Conservation (phyloP, 2,888 invertebrate genomes). For the Drosophila engyochracea region DNA sequence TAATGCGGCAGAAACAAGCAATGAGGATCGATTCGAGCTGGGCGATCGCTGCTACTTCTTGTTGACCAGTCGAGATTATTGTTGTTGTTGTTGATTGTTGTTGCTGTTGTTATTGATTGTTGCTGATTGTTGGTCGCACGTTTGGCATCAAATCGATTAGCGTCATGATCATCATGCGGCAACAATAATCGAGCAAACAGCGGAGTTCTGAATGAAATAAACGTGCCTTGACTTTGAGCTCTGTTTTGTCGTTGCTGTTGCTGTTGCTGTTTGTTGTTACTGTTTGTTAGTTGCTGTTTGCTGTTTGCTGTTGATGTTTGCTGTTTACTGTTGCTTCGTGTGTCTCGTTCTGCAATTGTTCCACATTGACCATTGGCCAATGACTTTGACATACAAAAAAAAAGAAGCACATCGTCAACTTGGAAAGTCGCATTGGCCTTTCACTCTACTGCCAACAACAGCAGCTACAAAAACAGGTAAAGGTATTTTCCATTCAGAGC, state of each 20-base stretch:
- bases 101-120: slow-evolving; percentile 3
- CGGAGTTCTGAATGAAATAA: slow-evolving; percentile 30
- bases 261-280: not conserved
- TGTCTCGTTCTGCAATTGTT: slow-evolving; percentile 62
- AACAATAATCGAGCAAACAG: slow-evolving; percentile 30
- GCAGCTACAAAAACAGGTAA: slow-evolving; percentile 4
- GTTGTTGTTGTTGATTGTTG: slow-evolving; percentile 17
- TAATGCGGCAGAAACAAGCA: slow-evolving; percentile 18
- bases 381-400: slow-evolving; percentile 75
- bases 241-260: not conserved
- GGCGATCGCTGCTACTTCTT: slow-evolving; percentile 22
- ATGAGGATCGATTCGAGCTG: slow-evolving; percentile 46
- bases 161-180: slow-evolving; percentile 45
- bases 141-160: slow-evolving; percentile 75
- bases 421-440: slow-evolving; percentile 56
- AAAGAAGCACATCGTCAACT: slow-evolving; percentile 19
- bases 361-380: slow-evolving; percentile 69
- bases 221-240: slow-evolving; percentile 38
- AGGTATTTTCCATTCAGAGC: slow-evolving; percentile 40
- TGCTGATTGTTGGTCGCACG: slow-evolving; percentile 46
- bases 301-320: not conserved
- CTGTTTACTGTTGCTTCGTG: slow-evolving; percentile 30
- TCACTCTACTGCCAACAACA: slow-evolving; percentile 47
- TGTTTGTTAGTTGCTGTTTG: not conserved
- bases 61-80: slow-evolving; percentile 3